Conservation (phyloP, 2,797 vertebrate genomes). For the Scarus forsteni region DNA sequence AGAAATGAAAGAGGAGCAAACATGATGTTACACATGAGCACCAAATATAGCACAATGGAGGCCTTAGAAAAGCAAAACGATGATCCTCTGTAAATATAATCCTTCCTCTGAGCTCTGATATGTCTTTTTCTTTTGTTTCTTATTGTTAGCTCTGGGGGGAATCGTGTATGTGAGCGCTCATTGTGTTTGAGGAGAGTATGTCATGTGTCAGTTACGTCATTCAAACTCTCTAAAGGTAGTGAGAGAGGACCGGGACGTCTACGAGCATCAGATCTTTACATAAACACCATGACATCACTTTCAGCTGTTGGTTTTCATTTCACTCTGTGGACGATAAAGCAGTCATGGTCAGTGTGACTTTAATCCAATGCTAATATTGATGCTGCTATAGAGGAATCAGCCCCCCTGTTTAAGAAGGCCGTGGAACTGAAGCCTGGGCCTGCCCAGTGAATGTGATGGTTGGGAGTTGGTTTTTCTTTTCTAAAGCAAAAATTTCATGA, state of each 20-base stretch:
- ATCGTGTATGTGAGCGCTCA: conserved; percentile 35
- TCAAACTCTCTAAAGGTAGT: conserved; percentile 68
- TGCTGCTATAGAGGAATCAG: conserved; percentile 65
- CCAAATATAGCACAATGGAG: conserved; percentile 46
- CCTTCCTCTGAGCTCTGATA: conserved; percentile 58
- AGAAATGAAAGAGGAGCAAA: conserved; percentile 54
- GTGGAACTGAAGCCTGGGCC: conserved; percentile 45
- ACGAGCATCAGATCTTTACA: conserved; percentile 41
- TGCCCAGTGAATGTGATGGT: no score
- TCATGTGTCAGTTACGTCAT: conserved; percentile 79
- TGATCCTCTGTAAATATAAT: conserved; percentile 63
- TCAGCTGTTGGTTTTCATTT: conserved; percentile 60
- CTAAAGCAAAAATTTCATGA: conserved; percentile 41
- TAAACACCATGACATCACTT: conserved; percentile 67
- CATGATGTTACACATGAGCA: conserved; percentile 61
- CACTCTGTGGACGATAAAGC: conserved; percentile 59
- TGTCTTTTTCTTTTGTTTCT: conserved; percentile 63
- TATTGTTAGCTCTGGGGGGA: conserved; percentile 64
- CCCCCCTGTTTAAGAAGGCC: conserved; percentile 66
- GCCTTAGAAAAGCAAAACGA: conserved; percentile 50
- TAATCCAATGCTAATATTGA: conserved; percentile 69
- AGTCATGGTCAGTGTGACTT: conserved; percentile 50
- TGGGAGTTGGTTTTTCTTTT: no score
- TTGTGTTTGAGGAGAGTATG: conserved; percentile 68
- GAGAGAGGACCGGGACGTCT: conserved; percentile 66